A percentile compares a stretch with the other conserved stretches of the same genome.
These are phyloP conservation scores for Globia sparganii DNA, from an alignment of 2,888 invertebrate genomes.

Conservation along the genomic window DNA sequence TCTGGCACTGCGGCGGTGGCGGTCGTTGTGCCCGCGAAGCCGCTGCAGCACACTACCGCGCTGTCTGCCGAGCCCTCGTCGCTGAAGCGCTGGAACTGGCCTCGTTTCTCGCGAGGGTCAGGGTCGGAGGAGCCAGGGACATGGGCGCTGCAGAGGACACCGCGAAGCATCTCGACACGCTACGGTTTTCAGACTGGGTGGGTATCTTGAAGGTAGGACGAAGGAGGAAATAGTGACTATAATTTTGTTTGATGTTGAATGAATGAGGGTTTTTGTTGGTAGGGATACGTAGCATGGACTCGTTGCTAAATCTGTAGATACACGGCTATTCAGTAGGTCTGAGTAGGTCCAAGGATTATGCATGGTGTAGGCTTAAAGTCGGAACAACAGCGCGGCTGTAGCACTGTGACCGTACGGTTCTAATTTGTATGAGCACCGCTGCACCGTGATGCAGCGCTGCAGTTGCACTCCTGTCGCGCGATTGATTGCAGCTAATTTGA, in stretches of 20 bases:
- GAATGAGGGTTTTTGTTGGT: neutral
- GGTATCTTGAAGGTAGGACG: conserved; percentile 75
- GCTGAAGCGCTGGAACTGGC: conserved; percentile 97
- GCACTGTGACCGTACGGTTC: neutral
- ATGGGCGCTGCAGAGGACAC: conserved; percentile 92
- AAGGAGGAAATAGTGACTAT: conserved; percentile 5
- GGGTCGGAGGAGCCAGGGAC: conserved; percentile 92
- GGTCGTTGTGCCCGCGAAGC: conserved; percentile 88
- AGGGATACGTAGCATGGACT: neutral
- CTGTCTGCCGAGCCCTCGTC: conserved; percentile 97
- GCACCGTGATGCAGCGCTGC: neutral
- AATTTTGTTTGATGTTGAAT: conserved; percentile 20
- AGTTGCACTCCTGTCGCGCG: neutral
- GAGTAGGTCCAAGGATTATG: neutral
- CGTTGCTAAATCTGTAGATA: neutral
- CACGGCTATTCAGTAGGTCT: neutral
- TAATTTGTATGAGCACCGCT: neutral
- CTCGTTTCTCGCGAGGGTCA: conserved; percentile 96
- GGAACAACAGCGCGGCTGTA: neutral
- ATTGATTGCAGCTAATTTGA: neutral
- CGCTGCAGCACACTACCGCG: conserved; percentile 95
- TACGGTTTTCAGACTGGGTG: conserved; percentile 98
- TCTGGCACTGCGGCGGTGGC: conserved; percentile 87
- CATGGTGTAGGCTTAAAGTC: neutral
- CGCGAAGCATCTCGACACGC: conserved; percentile 93